A percentile compares a stretch with the other conserved stretches of the same genome.
Evolutionary conservation across 2,797 vertebrate genomes (phyloP).

Genomic region (Hypotaenidia philippensis): DNA sequence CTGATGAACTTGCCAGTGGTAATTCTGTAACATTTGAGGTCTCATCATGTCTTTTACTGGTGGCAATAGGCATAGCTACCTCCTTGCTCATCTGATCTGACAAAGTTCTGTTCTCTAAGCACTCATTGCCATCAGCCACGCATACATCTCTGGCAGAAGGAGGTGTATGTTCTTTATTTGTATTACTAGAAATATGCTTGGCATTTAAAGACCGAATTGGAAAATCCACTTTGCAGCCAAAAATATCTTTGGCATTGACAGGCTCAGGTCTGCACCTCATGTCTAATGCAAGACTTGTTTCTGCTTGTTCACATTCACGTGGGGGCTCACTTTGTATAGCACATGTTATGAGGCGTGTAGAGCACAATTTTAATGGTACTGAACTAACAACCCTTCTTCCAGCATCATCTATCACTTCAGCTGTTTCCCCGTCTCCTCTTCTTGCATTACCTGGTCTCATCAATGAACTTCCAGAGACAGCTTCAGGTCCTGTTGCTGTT

Average conservation of each 20-base stretch:
- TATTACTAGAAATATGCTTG: constrained; percentile 23
- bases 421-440: not conserved
- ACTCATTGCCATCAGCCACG: not conserved
- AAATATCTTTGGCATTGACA: constrained; percentile 53
- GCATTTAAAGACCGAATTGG: not conserved
- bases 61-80: not conserved
- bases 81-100: not conserved
- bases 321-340: constrained; percentile 31
- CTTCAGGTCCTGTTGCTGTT: not conserved
- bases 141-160: not conserved
- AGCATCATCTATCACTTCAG: not conserved
- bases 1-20: not conserved
- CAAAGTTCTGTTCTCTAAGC: constrained; percentile 7
- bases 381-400: constrained; percentile 15
- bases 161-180: constrained; percentile 33
- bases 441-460: not conserved
- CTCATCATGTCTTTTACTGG: not conserved
- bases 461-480: constrained; percentile 4
- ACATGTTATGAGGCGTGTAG: constrained; percentile 52
- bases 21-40: not conserved
- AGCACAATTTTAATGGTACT: constrained; percentile 50
- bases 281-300: constrained; percentile 52
- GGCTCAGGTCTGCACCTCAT: constrained; percentile 71
- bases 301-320: not conserved
- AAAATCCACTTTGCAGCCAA: constrained; percentile 45